Percentiles rank a stretch among this genome's conserved stretches.
Conservation (phyloP, 2,888 invertebrate genomes). For the Metellina segmentata region DNA sequence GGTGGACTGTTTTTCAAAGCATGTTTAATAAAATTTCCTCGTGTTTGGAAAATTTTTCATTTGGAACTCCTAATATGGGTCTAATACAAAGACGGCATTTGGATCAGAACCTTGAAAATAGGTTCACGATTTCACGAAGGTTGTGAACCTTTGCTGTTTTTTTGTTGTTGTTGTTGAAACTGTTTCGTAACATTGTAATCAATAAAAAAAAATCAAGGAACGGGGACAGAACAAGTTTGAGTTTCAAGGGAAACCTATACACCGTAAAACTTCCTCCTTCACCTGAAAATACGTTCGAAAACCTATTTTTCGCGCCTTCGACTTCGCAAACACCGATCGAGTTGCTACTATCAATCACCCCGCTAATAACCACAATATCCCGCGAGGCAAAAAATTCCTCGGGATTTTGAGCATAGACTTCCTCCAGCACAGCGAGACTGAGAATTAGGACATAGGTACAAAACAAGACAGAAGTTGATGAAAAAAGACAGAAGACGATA, state of each 20-base stretch:
- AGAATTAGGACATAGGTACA: too few relatives aligned
- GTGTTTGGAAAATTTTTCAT: too few relatives aligned
- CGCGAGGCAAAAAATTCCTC: neutral
- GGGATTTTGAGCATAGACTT: neutral
- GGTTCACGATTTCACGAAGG: neutral
- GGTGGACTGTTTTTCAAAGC: too few relatives aligned
- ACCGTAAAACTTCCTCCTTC: neutral
- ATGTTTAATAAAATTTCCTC: too few relatives aligned
- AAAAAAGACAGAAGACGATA: neutral
- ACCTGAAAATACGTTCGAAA: neutral
- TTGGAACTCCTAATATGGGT: too few relatives aligned
- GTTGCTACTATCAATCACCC: neutral
- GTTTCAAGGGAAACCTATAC: too few relatives aligned
- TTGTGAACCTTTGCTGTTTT: neutral
- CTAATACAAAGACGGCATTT: too few relatives aligned
- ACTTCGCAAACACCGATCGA: neutral
- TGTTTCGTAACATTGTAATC: too few relatives aligned
- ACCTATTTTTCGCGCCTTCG: neutral
- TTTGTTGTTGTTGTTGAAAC: neutral
- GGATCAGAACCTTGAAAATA: too few relatives aligned
- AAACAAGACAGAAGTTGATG: neutral
- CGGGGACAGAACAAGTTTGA: neutral
- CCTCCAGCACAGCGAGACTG: neutral
- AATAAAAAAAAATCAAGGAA: neutral
- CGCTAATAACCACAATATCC: neutral